Percentiles rank a stretch among this genome's conserved stretches.
Evolutionary conservation across 2,113 vertebrate genomes (phyloP).

Genomic region (Clinocottus analis): DNA sequence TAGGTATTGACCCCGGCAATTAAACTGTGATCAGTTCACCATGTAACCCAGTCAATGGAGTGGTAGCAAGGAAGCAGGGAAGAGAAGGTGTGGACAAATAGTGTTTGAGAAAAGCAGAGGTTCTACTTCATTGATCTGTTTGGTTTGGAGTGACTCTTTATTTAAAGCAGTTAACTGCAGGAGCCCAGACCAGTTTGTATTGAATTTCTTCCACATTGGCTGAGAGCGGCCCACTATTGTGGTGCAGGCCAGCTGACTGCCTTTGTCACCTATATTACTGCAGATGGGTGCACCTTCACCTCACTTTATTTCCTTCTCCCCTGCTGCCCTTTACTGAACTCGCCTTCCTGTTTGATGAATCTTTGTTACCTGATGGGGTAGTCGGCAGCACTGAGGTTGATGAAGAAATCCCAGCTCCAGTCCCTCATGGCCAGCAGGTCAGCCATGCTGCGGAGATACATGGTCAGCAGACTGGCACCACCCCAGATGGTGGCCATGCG

Average conservation of each 20-base stretch:
- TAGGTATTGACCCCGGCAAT: conserved; percentile 76
- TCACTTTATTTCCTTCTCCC: conserved; percentile 20
- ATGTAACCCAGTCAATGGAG: conserved; percentile 73
- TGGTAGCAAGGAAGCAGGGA: conserved; percentile 39
- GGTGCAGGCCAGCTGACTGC: conserved; percentile 4
- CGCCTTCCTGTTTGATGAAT: background rate
- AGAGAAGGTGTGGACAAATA: conserved; percentile 60
- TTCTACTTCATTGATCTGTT: conserved; percentile 72
- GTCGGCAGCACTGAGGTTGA: conserved; percentile 98
- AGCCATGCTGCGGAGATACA: conserved; percentile 95
- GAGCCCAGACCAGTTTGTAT: conserved; percentile 46
- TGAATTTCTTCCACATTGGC: conserved; percentile 58
- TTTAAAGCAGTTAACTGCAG: conserved; percentile 72
- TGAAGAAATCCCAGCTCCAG: conserved; percentile 99
- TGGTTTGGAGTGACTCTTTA: conserved; percentile 70
- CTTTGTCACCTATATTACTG: conserved; percentile 19
- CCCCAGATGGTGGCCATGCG: conserved; percentile 99
- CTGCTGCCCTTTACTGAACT: background rate
- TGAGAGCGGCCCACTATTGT: conserved; percentile 33
- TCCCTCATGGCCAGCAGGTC: conserved; percentile 95
- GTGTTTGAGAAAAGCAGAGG: conserved; percentile 55
- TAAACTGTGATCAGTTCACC: conserved; percentile 79
- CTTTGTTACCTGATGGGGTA: conserved; percentile 94
- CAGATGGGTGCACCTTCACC: background rate
- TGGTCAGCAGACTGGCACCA: conserved; percentile 95